phyloP scores from a whole-genome alignment of 2,113 vertebrate species.

The Takifugu flavidus region DNA sequence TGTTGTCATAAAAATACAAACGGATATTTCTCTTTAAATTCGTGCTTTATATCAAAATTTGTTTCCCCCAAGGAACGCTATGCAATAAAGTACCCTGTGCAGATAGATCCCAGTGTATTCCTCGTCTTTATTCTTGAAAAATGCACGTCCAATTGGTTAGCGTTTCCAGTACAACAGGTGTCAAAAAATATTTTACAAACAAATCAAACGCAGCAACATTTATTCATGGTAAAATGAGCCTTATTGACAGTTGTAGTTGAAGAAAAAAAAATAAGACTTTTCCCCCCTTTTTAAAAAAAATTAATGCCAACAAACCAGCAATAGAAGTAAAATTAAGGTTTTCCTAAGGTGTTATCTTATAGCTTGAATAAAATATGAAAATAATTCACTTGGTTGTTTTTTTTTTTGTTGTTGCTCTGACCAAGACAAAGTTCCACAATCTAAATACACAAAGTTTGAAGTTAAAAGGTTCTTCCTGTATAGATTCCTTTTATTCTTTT shows the following conservation, averaged over 20 bases:
- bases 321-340: slow-evolving; percentile 79
- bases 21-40: slow-evolving; percentile 59
- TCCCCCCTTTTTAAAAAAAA: slow-evolving; percentile 20
- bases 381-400: slow-evolving; percentile 76
- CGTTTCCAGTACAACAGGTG: slow-evolving; percentile 81
- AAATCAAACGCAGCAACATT: slow-evolving; percentile 79
- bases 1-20: slow-evolving; percentile 81
- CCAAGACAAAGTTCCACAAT: slow-evolving; percentile 85
- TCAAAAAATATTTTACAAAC: slow-evolving; percentile 82
- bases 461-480: slow-evolving; percentile 76
- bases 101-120: slow-evolving; percentile 75
- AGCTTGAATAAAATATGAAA: slow-evolving; percentile 80
- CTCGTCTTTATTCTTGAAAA: slow-evolving; percentile 71
- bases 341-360: slow-evolving; percentile 83
- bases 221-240: slow-evolving; percentile 55
- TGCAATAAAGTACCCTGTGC: slow-evolving; percentile 81
- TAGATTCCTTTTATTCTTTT: slow-evolving; percentile 73
- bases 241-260: slow-evolving; percentile 46
- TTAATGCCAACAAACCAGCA: slow-evolving; percentile 77
- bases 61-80: slow-evolving; percentile 63
- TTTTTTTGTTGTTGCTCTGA: slow-evolving; percentile 35
- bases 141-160: slow-evolving; percentile 71
- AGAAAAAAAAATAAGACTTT: slow-evolving; percentile 31
- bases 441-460: slow-evolving; percentile 88
- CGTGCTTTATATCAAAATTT: slow-evolving; percentile 75